Base-by-base conservation (phyloP, 2,113 vertebrate species). In the Tachysurus fulvidraco region DNA sequence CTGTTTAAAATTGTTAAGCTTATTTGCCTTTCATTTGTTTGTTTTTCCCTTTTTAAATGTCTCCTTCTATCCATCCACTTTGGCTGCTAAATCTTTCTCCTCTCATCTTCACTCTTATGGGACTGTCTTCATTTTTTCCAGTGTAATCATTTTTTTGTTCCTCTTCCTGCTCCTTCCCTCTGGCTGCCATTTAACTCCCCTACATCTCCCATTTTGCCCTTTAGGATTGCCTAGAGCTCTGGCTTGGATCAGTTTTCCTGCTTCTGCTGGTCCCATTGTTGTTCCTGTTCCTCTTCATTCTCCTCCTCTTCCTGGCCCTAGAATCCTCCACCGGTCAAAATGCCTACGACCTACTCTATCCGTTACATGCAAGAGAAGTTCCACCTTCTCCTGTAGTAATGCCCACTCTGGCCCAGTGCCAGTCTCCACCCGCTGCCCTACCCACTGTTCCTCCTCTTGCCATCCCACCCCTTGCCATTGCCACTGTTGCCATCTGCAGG, bases 301-400 rank as follows among this genome's bases (percentile, higher is more conserved):
- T 69, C 44, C 16, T 86, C 41, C 50, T 62, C 21, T 16, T 17
- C 73, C 67, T 16, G 16, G 13, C 46, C 64, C 28, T 74, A 69
- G 46, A 83, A 81, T 81, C 78, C 87, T 80, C 55, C 69, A 57
- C 59, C 87, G 17, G 6, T 91, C 82, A 88, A 82, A 9, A 91
- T 89, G 79, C 92, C 90, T 90, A 90, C 91, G 85, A 84, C 83
- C 89, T 91, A 88, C 86, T 93, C 92, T 91, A 91, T 91, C 91
- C 93, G 91, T 60, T 86, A 91, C 78, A 52, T 78, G 78, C 88
- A 44, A 73, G 62, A 84, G 82, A 89, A 91, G 89, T 86, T 30
- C 50, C 85, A 25, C 60, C 62, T n/a, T 83, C 30, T 50, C 65
- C 86, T 54, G 91, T 93, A 94, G 94, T 92, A 90, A 95, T 95